A percentile compares a stretch with the other conserved stretches of the same genome.
Conservation (phyloP, 64 coral and sea anemone genomes). For the Catalaphyllia jardinei region DNA sequence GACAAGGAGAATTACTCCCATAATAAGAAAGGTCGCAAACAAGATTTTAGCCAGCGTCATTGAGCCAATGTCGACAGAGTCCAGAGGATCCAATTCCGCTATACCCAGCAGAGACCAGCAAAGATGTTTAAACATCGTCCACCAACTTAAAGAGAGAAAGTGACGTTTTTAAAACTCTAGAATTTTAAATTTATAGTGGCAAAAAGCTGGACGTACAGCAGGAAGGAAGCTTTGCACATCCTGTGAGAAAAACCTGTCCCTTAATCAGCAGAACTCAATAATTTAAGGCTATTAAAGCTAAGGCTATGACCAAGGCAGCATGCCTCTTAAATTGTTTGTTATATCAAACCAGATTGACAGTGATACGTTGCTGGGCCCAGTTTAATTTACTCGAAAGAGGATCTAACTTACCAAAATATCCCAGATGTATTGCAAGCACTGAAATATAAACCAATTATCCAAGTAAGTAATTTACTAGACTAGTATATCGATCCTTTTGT, state of each 20-base stretch:
- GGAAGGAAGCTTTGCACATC: too few relatives aligned
- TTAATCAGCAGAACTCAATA: too few relatives aligned
- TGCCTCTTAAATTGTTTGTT: too few relatives aligned
- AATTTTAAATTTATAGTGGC: background rate
- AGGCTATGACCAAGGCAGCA: too few relatives aligned
- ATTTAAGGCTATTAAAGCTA: too few relatives aligned
- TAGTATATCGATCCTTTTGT: too few relatives aligned
- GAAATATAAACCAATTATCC: background rate
- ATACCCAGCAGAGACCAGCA: constrained; percentile 60
- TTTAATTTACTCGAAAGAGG: background rate
- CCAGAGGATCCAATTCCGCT: constrained; percentile 3
- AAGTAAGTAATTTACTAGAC: too few relatives aligned
- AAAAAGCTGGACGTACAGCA: too few relatives aligned
- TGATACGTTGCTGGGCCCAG: too few relatives aligned
- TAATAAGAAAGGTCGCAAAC: constrained; percentile 40
- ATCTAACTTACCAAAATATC: background rate
- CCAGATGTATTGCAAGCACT: background rate
- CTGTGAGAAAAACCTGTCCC: too few relatives aligned
- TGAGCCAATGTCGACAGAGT: constrained; percentile 20
- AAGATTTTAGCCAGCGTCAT: constrained; percentile 7
- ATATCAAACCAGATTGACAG: too few relatives aligned
- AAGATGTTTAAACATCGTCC: constrained; percentile 36
- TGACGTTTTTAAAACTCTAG: too few relatives aligned
- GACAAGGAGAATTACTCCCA: constrained; percentile 45
- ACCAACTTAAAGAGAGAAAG: constrained; percentile 27